Conservation (phyloP, 2,113 vertebrate genomes). For the Paracanthobrama guichenoti region DNA sequence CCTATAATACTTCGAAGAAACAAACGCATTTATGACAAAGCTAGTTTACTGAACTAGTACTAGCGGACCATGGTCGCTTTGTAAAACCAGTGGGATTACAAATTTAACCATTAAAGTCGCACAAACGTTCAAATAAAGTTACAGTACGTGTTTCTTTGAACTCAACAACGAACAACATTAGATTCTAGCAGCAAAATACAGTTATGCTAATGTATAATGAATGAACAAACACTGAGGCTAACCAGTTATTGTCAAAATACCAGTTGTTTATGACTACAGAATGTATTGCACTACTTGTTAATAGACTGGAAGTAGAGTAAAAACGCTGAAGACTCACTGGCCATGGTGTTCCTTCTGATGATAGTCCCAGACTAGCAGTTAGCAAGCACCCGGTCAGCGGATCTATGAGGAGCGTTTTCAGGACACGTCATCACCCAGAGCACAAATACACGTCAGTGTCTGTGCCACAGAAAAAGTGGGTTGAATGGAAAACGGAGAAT, state of each 20-base stretch:
- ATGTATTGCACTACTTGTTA: neutral
- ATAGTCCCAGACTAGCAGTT: conserved; percentile 47
- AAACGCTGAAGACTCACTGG: conserved; percentile 65
- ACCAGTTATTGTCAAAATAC: no score
- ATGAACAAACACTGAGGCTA: neutral
- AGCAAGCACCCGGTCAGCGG: conserved; percentile 44
- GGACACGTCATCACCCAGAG: conserved; percentile 55
- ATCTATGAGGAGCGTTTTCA: conserved; percentile 48
- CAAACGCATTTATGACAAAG: neutral
- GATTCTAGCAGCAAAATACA: neutral
- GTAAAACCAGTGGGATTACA: neutral
- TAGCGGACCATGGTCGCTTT: neutral
- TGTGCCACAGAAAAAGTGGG: neutral
- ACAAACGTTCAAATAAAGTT: neutral
- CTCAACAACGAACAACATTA: neutral
- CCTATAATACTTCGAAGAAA: no score
- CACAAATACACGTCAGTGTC: conserved; percentile 50
- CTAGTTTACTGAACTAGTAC: neutral
- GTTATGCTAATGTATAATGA: conserved; percentile 8
- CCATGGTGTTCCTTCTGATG: conserved; percentile 65
- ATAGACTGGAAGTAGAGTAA: neutral
- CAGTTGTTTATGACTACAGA: neutral
- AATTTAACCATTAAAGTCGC: neutral
- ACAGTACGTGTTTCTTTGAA: neutral
- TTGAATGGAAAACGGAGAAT: neutral